Evolutionary conservation across 2,888 invertebrate species (phyloP).

Genomic region (Portevinia maculata): DNA sequence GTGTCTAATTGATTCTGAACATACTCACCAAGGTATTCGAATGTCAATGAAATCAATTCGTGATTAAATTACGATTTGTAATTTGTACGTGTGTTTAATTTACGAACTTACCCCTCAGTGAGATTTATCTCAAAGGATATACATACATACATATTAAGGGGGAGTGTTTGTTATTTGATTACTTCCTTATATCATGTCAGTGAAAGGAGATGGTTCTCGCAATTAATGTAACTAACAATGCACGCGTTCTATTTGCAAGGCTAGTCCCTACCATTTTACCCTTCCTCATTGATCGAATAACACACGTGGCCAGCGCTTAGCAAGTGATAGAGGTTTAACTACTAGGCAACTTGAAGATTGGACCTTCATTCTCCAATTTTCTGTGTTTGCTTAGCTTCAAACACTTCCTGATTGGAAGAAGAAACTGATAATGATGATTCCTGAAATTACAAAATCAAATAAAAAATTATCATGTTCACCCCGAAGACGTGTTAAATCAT

Average conservation of each 20-base stretch:
- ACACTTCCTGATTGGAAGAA: slow-evolving; percentile 28
- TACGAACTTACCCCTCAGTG: neutral
- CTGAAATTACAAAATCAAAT: neutral
- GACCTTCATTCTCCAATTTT: no score
- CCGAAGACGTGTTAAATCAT: slow-evolving; percentile 41
- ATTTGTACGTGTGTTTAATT: neutral
- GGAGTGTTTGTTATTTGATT: neutral
- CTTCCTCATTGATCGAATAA: no score
- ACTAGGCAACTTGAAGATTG: no score
- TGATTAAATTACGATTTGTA: slow-evolving; percentile 4
- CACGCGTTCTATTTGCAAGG: slow-evolving; percentile 7
- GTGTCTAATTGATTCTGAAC: slow-evolving; percentile 24
- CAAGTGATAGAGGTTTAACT: no score
- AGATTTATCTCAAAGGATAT: slow-evolving; percentile 2
- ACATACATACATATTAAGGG: no score
- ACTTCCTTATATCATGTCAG: slow-evolving; percentile 14
- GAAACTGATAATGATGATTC: slow-evolving; percentile 1
- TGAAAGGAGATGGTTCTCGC: neutral
- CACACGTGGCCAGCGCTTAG: no score
- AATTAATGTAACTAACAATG: slow-evolving; percentile 11
- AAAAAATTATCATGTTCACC: slow-evolving; percentile 41
- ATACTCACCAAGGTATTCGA: slow-evolving; percentile 21
- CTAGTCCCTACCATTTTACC: no score
- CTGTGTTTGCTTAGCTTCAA: slow-evolving; percentile 27
- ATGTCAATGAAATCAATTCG: slow-evolving; percentile 12